Evolutionary conservation across 2,113 vertebrate species (phyloP).

Genomic region (Gopherus evgoodei): DNA sequence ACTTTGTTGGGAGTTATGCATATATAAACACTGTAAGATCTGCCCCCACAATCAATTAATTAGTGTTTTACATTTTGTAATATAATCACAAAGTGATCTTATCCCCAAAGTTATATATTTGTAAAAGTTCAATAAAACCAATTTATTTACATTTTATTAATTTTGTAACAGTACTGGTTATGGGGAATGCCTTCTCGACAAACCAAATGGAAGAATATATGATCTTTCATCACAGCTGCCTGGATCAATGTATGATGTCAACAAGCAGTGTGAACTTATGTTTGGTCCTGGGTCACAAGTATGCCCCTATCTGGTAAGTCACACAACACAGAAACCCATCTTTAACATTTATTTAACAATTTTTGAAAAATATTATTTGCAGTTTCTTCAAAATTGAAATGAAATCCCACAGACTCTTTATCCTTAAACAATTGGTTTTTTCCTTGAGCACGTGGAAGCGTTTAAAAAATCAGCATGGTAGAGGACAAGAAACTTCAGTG

Average conservation of each 20-base stretch:
- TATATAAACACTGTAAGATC: neutral
- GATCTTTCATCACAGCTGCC: slow-evolving; percentile 89
- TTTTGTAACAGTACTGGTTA: slow-evolving; percentile 88
- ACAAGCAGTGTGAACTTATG: slow-evolving; percentile 95
- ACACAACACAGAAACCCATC: neutral
- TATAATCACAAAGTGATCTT: neutral
- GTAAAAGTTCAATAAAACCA: neutral
- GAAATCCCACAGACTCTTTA: neutral
- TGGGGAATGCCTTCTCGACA: slow-evolving; percentile 96
- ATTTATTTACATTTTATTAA: slow-evolving; percentile 11
- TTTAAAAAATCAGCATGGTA: neutral
- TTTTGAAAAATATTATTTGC: neutral
- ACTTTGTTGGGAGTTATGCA: neutral
- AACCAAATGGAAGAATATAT: slow-evolving; percentile 86
- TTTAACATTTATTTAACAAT: neutral
- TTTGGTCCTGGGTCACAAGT: slow-evolving; percentile 95
- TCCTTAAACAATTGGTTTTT: neutral
- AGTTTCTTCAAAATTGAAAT: neutral
- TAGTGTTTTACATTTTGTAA: neutral
- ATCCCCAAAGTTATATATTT: neutral
- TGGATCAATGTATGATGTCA: slow-evolving; percentile 91
- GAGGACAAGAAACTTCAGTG: neutral
- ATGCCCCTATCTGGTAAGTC: slow-evolving; percentile 93
- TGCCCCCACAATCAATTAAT: neutral
- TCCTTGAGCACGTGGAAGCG: neutral